Conservation (phyloP, 2,797 vertebrate genomes). For the Salarias fasciatus region DNA sequence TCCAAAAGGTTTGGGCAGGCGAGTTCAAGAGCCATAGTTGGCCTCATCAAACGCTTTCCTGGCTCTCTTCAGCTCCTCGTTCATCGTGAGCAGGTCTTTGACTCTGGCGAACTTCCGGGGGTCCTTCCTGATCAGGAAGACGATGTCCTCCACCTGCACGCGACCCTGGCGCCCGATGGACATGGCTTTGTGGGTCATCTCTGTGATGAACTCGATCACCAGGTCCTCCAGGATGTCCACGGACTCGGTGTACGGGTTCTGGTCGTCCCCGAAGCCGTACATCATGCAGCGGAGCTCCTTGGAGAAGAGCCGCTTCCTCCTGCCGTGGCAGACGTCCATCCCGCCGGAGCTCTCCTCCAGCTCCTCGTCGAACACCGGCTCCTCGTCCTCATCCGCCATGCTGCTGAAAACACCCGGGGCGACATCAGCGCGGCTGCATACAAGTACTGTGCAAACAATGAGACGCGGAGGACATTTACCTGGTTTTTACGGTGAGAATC, state of each 20-base stretch:
- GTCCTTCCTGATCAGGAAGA: slow-evolving; percentile 97
- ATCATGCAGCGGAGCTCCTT: slow-evolving; percentile 99
- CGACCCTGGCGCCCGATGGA: slow-evolving; percentile 96
- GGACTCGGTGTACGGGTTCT: slow-evolving; percentile 98
- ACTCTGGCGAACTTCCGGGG: slow-evolving; percentile 96
- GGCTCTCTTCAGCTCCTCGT: slow-evolving; percentile 96
- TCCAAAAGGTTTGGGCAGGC: no score
- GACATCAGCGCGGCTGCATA: no score
- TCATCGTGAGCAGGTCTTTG: slow-evolving; percentile 98
- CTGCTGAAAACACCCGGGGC: no score
- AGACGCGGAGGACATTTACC: no score
- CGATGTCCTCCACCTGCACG: slow-evolving; percentile 98
- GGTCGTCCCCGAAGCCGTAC: slow-evolving; percentile 98
- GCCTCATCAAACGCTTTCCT: slow-evolving; percentile 98
- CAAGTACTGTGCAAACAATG: no score
- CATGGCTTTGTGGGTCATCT: slow-evolving; percentile 99
- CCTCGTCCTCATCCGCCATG: slow-evolving; percentile 87
- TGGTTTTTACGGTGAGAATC: no score
- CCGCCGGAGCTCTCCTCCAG: slow-evolving; percentile 88
- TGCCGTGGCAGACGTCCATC: slow-evolving; percentile 89
- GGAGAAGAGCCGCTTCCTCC: slow-evolving; percentile 94
- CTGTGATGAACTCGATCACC: slow-evolving; percentile 98
- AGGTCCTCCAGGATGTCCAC: slow-evolving; percentile 98
- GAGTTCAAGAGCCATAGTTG: slow-evolving; percentile 90
- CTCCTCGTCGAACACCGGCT: slow-evolving; percentile 90